phyloP scores from a whole-genome alignment of 2,113 vertebrate species.

The Agelaius tricolor region DNA sequence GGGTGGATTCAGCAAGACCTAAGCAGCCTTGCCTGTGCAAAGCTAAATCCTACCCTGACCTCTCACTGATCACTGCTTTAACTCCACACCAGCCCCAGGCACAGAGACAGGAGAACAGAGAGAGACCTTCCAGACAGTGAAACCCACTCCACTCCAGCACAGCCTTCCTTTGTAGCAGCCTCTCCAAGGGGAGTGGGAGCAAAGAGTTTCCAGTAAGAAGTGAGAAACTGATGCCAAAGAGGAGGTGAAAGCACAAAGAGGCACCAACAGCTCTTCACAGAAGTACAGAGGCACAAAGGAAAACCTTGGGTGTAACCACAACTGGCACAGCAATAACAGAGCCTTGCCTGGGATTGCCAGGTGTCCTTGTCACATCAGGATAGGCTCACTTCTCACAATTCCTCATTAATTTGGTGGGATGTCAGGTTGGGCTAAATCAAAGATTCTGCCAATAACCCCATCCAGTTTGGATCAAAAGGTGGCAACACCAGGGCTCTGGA shows the following conservation, averaged over 20 bases:
- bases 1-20: background rate
- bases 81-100: background rate
- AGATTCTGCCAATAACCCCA: background rate
- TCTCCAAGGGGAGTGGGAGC: background rate
- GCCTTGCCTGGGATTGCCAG: background rate
- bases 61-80: background rate
- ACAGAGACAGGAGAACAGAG: background rate
- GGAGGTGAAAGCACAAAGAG: background rate
- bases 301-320: background rate
- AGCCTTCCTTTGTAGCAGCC: background rate
- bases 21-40: background rate
- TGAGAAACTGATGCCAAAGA: rapidly evolving
- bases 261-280: background rate
- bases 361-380: background rate
- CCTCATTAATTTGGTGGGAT: background rate
- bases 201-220: background rate
- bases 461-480: background rate
- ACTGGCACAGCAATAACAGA: background rate
- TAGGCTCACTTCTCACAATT: background rate
- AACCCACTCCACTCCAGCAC: background rate
- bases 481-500: background rate
- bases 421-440: background rate
- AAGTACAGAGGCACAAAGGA: background rate
- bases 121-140: background rate
- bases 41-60: background rate